phyloP scores from a whole-genome alignment of 2,797 vertebrate species.

The Sebastes itinus region DNA sequence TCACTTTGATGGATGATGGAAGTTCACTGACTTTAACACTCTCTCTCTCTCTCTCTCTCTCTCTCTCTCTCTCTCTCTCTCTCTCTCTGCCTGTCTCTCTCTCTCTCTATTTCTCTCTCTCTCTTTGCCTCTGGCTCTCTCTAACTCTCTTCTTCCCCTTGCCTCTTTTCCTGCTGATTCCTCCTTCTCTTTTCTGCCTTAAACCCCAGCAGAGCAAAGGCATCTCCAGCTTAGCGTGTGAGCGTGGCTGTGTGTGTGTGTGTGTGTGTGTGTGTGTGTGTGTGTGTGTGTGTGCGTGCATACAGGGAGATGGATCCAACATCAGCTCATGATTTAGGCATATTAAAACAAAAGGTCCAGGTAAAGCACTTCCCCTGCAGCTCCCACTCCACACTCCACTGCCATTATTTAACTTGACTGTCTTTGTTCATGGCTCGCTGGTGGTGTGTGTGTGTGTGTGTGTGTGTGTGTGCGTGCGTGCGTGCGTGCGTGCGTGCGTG shows the following conservation, averaged over 20 bases:
- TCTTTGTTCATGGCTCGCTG: constrained; percentile 34
- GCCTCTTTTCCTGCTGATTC: background rate
- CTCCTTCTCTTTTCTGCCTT: constrained; percentile 14
- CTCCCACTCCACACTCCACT: constrained; percentile 24
- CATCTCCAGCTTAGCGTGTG: constrained; percentile 2
- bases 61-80: background rate
- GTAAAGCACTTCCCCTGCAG: constrained; percentile 38
- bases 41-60: constrained; percentile 19
- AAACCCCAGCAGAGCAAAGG: constrained; percentile 57
- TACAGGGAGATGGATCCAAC: constrained; percentile 63
- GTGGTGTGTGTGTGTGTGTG: constrained; percentile 8
- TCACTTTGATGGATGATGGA: constrained; percentile 79
- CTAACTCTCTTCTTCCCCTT: constrained; percentile 8
- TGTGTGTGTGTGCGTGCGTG: background rate
- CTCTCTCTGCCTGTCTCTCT: constrained; percentile 17
- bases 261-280: background rate
- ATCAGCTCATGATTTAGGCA: constrained; percentile 71
- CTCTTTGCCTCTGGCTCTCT: constrained; percentile 25
- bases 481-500: no score
- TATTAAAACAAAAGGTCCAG: constrained; percentile 74
- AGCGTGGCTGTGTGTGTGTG: background rate
- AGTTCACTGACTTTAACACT: constrained; percentile 56
- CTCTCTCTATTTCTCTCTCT: constrained; percentile 10
- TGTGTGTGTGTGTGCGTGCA: background rate
- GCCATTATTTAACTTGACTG: constrained; percentile 43